A percentile compares a stretch with the other conserved stretches of the same genome.
phyloP scores from a whole-genome alignment of 2,888 invertebrate genomes.

The Drosophila quasianomalipes region DNA sequence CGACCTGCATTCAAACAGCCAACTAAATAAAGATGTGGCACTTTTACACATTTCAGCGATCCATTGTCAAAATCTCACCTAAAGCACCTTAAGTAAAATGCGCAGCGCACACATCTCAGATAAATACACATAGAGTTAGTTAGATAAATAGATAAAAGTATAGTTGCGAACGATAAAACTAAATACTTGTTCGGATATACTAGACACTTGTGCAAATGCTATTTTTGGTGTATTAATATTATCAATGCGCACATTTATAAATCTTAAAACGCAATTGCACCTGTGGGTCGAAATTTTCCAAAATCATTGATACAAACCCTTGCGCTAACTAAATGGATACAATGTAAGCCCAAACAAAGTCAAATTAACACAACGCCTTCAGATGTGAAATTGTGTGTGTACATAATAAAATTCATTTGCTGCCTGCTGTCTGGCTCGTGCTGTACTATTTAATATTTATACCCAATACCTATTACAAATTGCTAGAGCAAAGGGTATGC shows the following conservation, averaged over 20 bases:
- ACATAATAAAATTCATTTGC: conserved; percentile 20
- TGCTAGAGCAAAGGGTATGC: background rate
- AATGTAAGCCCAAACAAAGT: conserved; percentile 42
- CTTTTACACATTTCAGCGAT: conserved; percentile 12
- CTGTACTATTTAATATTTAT: conserved; percentile 55
- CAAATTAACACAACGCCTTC: conserved; percentile 62
- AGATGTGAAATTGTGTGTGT: conserved; percentile 48
- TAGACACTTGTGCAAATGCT: conserved; percentile 13
- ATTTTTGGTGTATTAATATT: conserved; percentile 13
- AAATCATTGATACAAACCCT: conserved; percentile 46
- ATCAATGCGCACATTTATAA: conserved; percentile 4
- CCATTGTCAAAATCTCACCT: background rate
- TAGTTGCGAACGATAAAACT: conserved; percentile 45
- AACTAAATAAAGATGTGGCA: background rate
- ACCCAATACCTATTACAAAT: background rate
- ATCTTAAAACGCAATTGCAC: conserved; percentile 76
- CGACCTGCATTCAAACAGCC: background rate
- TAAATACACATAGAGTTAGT: background rate
- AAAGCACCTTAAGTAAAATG: conserved; percentile 27
- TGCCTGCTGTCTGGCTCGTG: conserved; percentile 41
- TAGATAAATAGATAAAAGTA: conserved; percentile 10
- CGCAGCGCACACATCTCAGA: conserved; percentile 24
- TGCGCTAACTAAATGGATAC: background rate
- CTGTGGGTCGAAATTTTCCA: conserved; percentile 28
- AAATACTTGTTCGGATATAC: conserved; percentile 30